phyloP scores from a whole-genome alignment of 2,113 vertebrate genomes.

The Passer montanus region DNA sequence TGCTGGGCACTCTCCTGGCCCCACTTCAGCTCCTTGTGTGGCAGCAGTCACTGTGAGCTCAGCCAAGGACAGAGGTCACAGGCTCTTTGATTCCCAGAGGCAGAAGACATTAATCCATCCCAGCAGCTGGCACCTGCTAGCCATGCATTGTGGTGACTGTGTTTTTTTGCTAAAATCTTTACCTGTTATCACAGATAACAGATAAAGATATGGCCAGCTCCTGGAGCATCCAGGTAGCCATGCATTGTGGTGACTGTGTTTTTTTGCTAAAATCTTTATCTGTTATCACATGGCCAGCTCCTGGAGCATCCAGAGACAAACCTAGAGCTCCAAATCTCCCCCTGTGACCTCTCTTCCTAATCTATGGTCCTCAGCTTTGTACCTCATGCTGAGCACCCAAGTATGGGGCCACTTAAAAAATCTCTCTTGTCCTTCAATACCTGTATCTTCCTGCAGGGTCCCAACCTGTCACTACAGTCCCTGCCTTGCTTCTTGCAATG shows the following conservation, averaged over 20 bases:
- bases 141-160: background rate
- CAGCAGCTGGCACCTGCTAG: background rate
- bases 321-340: background rate
- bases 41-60: background rate
- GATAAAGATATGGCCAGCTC: background rate
- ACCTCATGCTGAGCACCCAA: background rate
- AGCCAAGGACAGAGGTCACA: background rate
- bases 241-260: background rate
- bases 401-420: background rate
- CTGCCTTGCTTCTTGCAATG: background rate
- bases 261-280: background rate
- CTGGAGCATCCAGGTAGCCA: background rate
- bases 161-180: background rate
- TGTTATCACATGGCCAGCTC: background rate
- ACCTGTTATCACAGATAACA: background rate
- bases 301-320: background rate
- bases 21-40: background rate
- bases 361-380: background rate
- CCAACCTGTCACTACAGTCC: background rate
- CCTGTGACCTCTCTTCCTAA: background rate
- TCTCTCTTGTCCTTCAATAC: background rate
- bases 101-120: background rate
- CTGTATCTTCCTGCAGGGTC: background rate
- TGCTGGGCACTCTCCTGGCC: background rate
- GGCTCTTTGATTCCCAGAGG: background rate